Evolutionary conservation across 2,888 invertebrate genomes (phyloP).

Genomic region (Neocrepidodera transversa): DNA sequence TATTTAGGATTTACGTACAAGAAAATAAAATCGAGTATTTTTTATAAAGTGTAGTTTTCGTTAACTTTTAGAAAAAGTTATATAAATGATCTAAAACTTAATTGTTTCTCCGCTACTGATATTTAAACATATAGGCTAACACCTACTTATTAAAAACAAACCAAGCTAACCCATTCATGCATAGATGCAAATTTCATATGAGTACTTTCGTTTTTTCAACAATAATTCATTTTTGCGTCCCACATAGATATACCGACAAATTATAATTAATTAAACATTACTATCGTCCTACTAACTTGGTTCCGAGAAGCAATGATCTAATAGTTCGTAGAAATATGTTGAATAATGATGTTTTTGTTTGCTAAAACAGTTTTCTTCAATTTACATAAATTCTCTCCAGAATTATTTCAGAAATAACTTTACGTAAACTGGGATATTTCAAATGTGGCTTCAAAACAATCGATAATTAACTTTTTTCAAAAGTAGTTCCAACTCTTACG

Average conservation of each 20-base stretch:
- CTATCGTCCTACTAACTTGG: not conserved
- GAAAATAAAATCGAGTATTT: no score
- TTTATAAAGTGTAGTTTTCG: no score
- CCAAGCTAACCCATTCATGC: not conserved
- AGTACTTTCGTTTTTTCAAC: not conserved
- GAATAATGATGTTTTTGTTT: not conserved
- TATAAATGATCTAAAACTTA: no score
- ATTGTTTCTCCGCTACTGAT: not conserved
- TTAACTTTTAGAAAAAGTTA: no score
- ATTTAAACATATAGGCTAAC: not conserved
- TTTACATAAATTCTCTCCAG: no score
- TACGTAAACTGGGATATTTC: no score
- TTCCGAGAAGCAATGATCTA: not conserved
- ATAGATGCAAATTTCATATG: not conserved
- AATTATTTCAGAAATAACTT: no score
- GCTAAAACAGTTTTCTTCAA: no score
- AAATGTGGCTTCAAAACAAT: no score
- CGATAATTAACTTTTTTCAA: no score
- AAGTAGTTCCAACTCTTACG: no score
- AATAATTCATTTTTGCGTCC: slow-evolving; percentile 3
- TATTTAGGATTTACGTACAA: no score
- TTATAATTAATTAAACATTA: slow-evolving; percentile 10
- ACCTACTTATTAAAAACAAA: not conserved
- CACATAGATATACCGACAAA: slow-evolving; percentile 4
- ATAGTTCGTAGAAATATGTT: not conserved